Conservation (phyloP, 2,113 vertebrate species). For the Nyctereutes procyonoides region DNA sequence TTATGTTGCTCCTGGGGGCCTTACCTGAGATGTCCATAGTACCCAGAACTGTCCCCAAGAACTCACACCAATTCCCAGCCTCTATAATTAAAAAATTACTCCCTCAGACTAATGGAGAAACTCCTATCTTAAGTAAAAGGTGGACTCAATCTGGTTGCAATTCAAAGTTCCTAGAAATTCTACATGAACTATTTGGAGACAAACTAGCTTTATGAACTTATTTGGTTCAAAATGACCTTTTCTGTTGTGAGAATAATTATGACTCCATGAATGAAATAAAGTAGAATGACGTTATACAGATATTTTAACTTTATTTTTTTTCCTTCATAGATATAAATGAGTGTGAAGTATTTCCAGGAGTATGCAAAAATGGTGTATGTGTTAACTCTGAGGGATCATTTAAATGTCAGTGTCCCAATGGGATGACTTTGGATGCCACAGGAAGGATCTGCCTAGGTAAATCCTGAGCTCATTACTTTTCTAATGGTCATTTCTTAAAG, state of each 20-base stretch:
- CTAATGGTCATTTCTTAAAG: neutral
- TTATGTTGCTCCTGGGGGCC: neutral
- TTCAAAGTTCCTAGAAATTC: neutral
- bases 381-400: constrained; percentile 96
- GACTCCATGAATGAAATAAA: neutral
- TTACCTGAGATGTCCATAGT: neutral
- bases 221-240: constrained; percentile 8
- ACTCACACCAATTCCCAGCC: neutral
- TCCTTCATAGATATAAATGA: constrained; percentile 95
- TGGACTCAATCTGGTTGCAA: neutral
- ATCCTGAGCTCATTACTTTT: constrained; percentile 71
- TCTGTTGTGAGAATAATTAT: neutral
- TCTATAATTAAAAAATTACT: neutral
- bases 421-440: constrained; percentile 96
- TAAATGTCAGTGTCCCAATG: constrained; percentile 94
- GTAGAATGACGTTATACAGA: neutral
- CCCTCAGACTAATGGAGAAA: neutral
- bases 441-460: constrained; percentile 96
- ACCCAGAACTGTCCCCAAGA: neutral
- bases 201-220: constrained; percentile 15
- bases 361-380: constrained; percentile 96
- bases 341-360: constrained; percentile 96
- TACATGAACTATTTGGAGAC: neutral
- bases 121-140: neutral
- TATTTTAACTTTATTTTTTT: constrained; percentile 54